A percentile compares a stretch with the other conserved stretches of the same genome.
Conservation (phyloP, 1,140 invertebrate species). For the Lepidurus arcticus region DNA sequence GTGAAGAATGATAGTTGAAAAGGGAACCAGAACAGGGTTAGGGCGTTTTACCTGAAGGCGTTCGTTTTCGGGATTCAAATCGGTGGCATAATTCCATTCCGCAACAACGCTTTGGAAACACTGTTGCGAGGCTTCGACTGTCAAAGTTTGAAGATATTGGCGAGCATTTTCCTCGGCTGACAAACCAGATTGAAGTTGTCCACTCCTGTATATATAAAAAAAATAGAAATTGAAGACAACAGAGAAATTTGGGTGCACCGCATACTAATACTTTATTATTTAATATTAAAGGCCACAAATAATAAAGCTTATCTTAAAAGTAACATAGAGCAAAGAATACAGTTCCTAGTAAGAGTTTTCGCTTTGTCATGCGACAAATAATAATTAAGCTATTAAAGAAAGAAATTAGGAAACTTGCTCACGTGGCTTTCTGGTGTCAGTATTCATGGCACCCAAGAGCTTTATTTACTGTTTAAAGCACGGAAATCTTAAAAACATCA, state of each 20-base stretch:
- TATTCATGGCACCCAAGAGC: no score
- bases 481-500: no score
- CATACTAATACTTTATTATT: no score
- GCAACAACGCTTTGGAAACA: slow-evolving; percentile 37
- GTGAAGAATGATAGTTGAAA: background rate
- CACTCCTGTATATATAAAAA: background rate
- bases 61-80: slow-evolving; percentile 39
- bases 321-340: no score
- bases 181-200: background rate
- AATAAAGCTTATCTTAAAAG: no score
- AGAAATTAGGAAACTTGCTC: no score
- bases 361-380: no score
- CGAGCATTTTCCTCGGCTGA: slow-evolving; percentile 32
- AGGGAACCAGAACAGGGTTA: background rate
- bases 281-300: no score
- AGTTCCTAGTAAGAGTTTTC: no score
- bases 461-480: no score
- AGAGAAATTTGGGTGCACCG: background rate
- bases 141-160: slow-evolving; percentile 34
- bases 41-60: slow-evolving; percentile 26
- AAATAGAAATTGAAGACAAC: background rate
- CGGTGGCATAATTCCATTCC: slow-evolving; percentile 39
- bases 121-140: slow-evolving; percentile 33
- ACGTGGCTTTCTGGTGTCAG: no score
- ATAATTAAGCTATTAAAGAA: no score